A percentile compares a stretch with the other conserved stretches of the same genome.
These are phyloP conservation scores for Caenorhabditis wallacei DNA, from an alignment of 2,888 invertebrate species.

Conservation along the genomic window DNA sequence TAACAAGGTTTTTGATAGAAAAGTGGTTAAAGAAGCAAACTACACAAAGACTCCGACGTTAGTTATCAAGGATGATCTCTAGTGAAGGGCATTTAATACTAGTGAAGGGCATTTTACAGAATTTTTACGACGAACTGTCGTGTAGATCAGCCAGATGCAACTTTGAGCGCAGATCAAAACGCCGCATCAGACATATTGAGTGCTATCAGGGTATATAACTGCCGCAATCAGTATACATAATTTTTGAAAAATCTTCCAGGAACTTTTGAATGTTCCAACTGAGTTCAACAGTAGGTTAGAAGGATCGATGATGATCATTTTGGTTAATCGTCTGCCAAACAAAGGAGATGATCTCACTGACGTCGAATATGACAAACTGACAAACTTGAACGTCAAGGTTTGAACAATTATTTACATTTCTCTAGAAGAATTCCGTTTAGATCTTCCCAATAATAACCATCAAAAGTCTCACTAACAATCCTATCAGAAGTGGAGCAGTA, in stretches of 20 bases:
- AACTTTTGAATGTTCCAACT: neutral
- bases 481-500: constrained; percentile 23
- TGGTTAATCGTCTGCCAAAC: constrained; percentile 32
- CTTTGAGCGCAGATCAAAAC: neutral
- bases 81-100: too few species aligned
- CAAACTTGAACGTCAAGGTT: constrained; percentile 36
- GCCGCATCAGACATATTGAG: neutral
- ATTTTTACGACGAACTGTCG: constrained; percentile 1
- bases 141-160: constrained; percentile 1
- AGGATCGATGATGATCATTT: constrained; percentile 9
- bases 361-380: constrained; percentile 12
- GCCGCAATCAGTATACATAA: too few species aligned
- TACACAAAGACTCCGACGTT: neutral
- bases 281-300: neutral
- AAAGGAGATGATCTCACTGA: neutral
- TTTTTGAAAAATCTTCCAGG: constrained; percentile 5
- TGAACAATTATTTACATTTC: neutral
- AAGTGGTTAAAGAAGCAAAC: neutral
- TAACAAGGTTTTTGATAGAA: constrained; percentile 8
- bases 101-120: neutral
- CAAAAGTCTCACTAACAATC: neutral
- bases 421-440: neutral
- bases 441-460: constrained; percentile 36
- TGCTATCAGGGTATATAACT: constrained; percentile 12
- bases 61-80: neutral